A percentile compares a stretch with the other conserved stretches of the same genome.
These are phyloP conservation scores for Odocoileus virginianus DNA, from an alignment of 2,113 vertebrate genomes.

Conservation along the genomic window DNA sequence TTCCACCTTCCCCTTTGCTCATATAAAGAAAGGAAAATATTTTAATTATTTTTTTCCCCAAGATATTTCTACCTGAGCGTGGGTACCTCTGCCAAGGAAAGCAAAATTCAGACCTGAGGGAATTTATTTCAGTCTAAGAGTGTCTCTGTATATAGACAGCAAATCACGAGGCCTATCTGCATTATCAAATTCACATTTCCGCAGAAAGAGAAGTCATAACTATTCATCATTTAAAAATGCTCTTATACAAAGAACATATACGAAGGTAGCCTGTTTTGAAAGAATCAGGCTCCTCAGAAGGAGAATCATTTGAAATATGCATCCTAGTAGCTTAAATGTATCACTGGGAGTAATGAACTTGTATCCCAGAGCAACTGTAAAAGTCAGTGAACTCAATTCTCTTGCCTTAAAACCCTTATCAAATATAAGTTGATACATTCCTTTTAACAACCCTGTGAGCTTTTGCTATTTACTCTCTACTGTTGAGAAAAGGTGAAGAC, in stretches of 20 bases:
- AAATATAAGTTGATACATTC: slow-evolving; percentile 17
- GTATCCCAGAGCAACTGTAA: slow-evolving; percentile 12
- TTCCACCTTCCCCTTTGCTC: not conserved
- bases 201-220: not conserved
- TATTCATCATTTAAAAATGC: not conserved
- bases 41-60: not conserved
- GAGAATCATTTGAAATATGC: slow-evolving; percentile 35
- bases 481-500: not conserved
- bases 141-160: not conserved
- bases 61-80: not conserved
- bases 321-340: not conserved
- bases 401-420: not conserved
- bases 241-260: not conserved
- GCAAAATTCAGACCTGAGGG: not conserved
- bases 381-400: slow-evolving; percentile 38
- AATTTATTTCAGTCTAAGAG: not conserved
- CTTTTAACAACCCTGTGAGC: not conserved
- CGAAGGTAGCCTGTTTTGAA: not conserved
- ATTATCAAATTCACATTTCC: not conserved
- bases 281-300: not conserved
- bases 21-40: not conserved
- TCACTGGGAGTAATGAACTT: slow-evolving; percentile 10
- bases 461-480: not conserved
- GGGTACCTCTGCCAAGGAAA: not conserved
- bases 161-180: not conserved